Evolutionary conservation across 1,140 invertebrate species (phyloP), one percentile per base, ranked within the genome.

Genomic region (Uloborus diversus): DNA sequence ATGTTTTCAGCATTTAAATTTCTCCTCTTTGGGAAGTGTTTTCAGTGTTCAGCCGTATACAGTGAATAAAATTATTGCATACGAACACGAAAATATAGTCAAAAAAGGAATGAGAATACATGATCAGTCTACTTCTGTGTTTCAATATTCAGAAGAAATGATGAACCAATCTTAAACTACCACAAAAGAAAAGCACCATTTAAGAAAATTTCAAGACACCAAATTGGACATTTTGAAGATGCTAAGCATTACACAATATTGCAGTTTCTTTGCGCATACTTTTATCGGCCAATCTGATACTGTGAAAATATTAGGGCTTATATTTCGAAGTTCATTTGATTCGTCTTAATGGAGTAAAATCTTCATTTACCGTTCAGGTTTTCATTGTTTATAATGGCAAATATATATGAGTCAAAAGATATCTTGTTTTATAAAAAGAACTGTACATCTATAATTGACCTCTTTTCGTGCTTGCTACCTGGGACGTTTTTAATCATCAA

Each of bases 141-240:
- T 27, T 42, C 32, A 47, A 56, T 56, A 30, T 56, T 35, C 56
- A 17, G 27, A 59, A 59, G 61, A 47, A 53, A 71, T 56, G 30
- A 59, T 59, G 33, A 42, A 59, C 61, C 56, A 71, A 71, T 59
- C 61, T 56, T 71, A 71, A 59, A 71, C 61, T 71, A 61, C 59
- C 59, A 42, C 32, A 71, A 71, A 71, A 47, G 37, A 61, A 71
- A 71, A 71, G 69, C 69, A 71, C 69, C 69, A 71, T 71, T 71
- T 71, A 71, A 71, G 53, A 71, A 53, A 33, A 69, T 70, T 56
- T 53, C 51, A 71, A 61, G 33, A 71, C 32, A 56, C 56, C 47
- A 56, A 59, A 53, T 47, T 17, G 7, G 42, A 71, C 32, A 37
- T 71, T 32, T 35, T 56, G 51, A 25, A 49, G 61, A 56, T 61